Base-by-base conservation (phyloP, 2,797 vertebrate species). In the Hipposideros larvatus region DNA sequence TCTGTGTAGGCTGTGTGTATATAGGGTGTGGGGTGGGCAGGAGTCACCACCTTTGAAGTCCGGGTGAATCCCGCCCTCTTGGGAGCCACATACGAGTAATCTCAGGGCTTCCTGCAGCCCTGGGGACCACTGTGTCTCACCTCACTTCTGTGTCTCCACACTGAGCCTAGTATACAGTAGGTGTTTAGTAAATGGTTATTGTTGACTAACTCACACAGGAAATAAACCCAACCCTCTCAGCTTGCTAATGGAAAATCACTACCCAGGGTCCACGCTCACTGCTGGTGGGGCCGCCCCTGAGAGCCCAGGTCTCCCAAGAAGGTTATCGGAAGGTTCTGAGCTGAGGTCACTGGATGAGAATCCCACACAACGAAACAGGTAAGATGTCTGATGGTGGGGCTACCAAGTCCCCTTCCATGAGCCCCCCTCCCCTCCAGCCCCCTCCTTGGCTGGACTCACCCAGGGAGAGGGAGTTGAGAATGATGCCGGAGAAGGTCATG, bases 401-500 rank as follows among this genome's bases (percentile, higher is more conserved):
- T 10, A 7, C 16, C 6, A 1, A 1, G 3, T 66, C 34, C 7
- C 11, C 41, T 63, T 19, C 66, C n/a, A 0, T 0, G 0, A 57
- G 16, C 34, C 16, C 28, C 0, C n/a, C 21, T 16, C 26, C 70
- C 31, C 31, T 37, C 37, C 14, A 11, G 1, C 11, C 13, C 46
- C 48, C 34, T 18, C 21, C 11, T 6, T 0, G 4, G 43, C 43
- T 13, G 53, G 65, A 98, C 99, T 99, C 98, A 99, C 99, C 99
- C 91, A 99, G 98, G 0, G 99, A 99, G 83, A 99, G 99, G 41
- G 98, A 98, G 98, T 99, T 99, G 96, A 99, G 99, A 55, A 98
- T 97, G 31, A 99, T 19, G 19, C 99, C 99, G 0, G 99, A 99
- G 96, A 99, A 97, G 61, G 99, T 99, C 98, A 99, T 99, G 68